phyloP scores from a whole-genome alignment of 2,888 invertebrate genomes.

The Catocala nupta region DNA sequence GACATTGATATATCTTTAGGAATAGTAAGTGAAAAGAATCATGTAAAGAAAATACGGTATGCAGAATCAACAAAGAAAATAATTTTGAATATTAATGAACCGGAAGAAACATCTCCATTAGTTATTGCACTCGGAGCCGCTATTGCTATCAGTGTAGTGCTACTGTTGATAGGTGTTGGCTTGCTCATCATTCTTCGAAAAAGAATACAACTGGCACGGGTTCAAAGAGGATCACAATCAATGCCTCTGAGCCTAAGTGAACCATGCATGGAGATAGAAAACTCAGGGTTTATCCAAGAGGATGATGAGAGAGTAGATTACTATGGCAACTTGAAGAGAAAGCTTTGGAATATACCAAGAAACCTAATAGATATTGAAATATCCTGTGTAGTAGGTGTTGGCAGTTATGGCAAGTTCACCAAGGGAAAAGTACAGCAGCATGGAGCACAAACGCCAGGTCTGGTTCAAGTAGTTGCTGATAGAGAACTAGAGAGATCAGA shows the following conservation, averaged over 20 bases:
- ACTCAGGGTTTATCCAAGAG: conserved; percentile 92
- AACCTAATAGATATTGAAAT: conserved; percentile 91
- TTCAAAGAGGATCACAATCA: conserved; percentile 82
- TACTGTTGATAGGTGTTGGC: conserved; percentile 89
- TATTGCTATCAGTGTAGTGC: conserved; percentile 91
- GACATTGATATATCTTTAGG: conserved; percentile 91
- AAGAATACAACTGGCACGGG: conserved; percentile 76
- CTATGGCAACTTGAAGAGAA: conserved; percentile 92
- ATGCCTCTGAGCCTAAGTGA: conserved; percentile 92
- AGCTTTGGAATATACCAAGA: conserved; percentile 91
- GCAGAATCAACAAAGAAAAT: conserved; percentile 87
- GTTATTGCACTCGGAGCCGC: conserved; percentile 86
- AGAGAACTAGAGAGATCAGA: conserved; percentile 84
- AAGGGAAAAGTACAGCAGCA: conserved; percentile 90
- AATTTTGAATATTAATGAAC: conserved; percentile 83
- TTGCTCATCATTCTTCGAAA: conserved; percentile 88
- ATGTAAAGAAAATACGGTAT: conserved; percentile 89
- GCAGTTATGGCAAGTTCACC: conserved; percentile 93
- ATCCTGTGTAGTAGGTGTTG: conserved; percentile 90
- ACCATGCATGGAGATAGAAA: conserved; percentile 93
- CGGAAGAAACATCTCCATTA: conserved; percentile 79
- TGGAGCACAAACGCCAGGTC: conserved; percentile 81
- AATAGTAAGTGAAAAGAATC: conserved; percentile 90
- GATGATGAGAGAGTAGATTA: conserved; percentile 90
- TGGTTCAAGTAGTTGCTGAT: conserved; percentile 90